Evolutionary conservation across 2,113 vertebrate species (phyloP).

Genomic region (Sander lucioperca): DNA sequence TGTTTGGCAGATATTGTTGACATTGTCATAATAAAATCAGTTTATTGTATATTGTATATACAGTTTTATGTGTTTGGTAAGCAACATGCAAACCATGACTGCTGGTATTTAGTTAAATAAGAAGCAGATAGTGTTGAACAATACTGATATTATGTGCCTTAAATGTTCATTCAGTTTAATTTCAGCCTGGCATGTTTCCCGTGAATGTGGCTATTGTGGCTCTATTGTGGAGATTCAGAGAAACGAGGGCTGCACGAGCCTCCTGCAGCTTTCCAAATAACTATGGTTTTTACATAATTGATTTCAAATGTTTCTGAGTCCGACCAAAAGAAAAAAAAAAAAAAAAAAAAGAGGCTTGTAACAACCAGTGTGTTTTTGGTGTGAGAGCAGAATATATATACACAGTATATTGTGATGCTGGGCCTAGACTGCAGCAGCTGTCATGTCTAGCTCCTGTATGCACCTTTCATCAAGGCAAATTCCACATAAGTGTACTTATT

Average conservation of each 20-base stretch:
- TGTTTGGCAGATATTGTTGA: constrained; percentile 15
- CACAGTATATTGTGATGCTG: no score
- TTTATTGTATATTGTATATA: no score
- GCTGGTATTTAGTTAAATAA: constrained; percentile 15
- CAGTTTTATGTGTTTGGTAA: constrained; percentile 2
- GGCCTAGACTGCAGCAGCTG: no score
- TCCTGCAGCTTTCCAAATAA: neutral
- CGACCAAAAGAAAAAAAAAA: no score
- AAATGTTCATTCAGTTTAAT: neutral
- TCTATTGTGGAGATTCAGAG: neutral
- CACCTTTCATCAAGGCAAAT: no score
- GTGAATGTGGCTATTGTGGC: neutral
- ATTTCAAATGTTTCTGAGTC: neutral
- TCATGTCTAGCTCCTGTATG: no score
- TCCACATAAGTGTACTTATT: no score
- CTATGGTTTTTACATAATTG: neutral
- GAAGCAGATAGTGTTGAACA: neutral
- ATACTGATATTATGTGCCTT: neutral
- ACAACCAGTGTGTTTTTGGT: no score
- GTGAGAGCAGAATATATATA: no score
- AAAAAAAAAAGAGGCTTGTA: no score
- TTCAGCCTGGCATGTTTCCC: neutral
- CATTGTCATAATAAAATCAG: neutral
- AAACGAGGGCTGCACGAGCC: neutral
- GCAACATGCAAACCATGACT: neutral